Conservation (phyloP, 1,140 invertebrate genomes). For the Antheraea pernyi region DNA sequence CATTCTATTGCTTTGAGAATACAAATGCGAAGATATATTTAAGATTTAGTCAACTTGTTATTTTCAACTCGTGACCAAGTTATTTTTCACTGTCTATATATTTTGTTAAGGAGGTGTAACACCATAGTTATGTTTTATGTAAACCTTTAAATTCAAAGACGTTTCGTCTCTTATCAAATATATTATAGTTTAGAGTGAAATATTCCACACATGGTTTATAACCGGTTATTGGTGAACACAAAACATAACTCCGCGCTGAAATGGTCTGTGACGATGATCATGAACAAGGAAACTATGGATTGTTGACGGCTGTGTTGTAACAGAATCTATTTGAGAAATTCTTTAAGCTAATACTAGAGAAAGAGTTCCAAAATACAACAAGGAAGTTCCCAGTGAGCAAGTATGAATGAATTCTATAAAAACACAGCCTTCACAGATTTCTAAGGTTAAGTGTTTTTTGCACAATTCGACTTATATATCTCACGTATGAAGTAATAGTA, state of each 20-base stretch:
- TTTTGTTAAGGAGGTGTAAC: constrained; percentile 41
- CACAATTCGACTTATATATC: constrained; percentile 3
- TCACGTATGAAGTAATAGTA: constrained; percentile 57
- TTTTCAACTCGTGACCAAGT: neutral
- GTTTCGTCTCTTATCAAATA: neutral
- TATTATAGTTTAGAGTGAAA: neutral
- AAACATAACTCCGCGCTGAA: neutral
- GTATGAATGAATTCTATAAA: constrained; percentile 58
- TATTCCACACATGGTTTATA: neutral
- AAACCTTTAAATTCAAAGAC: neutral
- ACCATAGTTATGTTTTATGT: neutral
- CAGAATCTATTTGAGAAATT: neutral
- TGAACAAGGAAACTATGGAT: constrained; percentile 11
- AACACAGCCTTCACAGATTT: constrained; percentile 50
- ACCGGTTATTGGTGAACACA: neutral
- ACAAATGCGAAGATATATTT: neutral
- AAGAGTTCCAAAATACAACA: constrained; percentile 62
- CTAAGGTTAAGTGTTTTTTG: constrained; percentile 19
- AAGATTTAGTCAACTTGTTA: neutral
- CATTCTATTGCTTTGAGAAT: constrained; percentile 4
- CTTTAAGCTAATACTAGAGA: constrained; percentile 43
- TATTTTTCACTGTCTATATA: constrained; percentile 71
- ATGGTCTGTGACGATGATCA: constrained; percentile 35
- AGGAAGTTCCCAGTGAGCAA: constrained; percentile 74
- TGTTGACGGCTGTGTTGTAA: constrained; percentile 1